Percentiles rank a stretch among this genome's conserved stretches.
These are phyloP conservation scores for Drosophila cardini DNA, from an alignment of 1,140 invertebrate genomes.

Conservation along the genomic window DNA sequence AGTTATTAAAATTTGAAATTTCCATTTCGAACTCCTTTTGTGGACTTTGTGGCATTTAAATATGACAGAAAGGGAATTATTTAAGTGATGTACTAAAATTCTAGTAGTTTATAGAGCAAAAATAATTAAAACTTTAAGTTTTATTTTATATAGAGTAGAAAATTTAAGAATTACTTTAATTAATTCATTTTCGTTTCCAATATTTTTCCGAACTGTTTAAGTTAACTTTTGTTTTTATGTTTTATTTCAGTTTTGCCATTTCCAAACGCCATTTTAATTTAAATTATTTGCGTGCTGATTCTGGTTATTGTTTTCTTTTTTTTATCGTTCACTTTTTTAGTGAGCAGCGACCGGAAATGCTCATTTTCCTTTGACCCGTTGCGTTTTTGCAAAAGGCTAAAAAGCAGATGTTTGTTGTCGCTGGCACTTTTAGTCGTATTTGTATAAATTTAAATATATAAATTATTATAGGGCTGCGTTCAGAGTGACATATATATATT, in stretches of 20 bases:
- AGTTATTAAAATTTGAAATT: constrained; percentile 57
- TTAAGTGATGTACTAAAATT: no score
- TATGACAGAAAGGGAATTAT: no score
- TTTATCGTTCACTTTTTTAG: constrained; percentile 14
- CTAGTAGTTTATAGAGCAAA: no score
- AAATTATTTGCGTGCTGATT: constrained; percentile 56
- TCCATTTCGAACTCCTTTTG: constrained; percentile 35
- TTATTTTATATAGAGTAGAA: no score
- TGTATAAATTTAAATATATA: constrained; percentile 42
- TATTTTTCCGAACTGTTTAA: not conserved
- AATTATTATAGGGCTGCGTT: constrained; percentile 19
- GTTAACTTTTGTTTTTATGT: constrained; percentile 3
- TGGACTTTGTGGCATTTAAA: constrained; percentile 11
- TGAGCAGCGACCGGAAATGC: constrained; percentile 52
- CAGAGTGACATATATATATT: constrained; percentile 18
- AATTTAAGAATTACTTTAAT: no score
- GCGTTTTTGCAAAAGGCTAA: constrained; percentile 24
- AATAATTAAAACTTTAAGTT: no score
- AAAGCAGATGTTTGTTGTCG: constrained; percentile 47
- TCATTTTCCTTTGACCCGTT: constrained; percentile 43
- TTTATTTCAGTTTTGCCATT: constrained; percentile 37
- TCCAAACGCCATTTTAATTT: constrained; percentile 59
- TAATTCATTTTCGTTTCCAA: not conserved
- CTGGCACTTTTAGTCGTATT: constrained; percentile 29
- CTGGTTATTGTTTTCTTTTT: constrained; percentile 45